phyloP scores from a whole-genome alignment of 2,888 invertebrate species.

The Chelonus formosanus region DNA sequence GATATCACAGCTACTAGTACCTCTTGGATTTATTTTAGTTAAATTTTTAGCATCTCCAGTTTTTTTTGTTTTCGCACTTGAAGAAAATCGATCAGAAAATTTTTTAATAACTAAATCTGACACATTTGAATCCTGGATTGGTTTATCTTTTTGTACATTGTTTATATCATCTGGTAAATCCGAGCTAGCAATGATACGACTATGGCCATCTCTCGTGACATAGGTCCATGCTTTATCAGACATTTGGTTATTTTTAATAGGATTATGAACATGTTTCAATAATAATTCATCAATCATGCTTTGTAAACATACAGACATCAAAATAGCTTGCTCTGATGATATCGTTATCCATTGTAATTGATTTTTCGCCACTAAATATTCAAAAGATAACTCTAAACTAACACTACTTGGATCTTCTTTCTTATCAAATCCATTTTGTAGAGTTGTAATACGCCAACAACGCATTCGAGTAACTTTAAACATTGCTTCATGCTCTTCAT shows the following conservation, averaged over 20 bases:
- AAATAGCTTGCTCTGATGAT: conserved; percentile 88
- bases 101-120: conserved; percentile 78
- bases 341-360: conserved; percentile 94
- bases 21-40: conserved; percentile 45
- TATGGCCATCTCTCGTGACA: conserved; percentile 78
- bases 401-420: conserved; percentile 52
- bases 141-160: conserved; percentile 45
- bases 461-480: conserved; percentile 96
- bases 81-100: conserved; percentile 74
- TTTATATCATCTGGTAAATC: conserved; percentile 68
- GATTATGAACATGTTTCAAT: conserved; percentile 73
- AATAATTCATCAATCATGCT: conserved; percentile 94
- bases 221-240: conserved; percentile 72
- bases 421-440: conserved; percentile 69
- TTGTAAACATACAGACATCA: conserved; percentile 95
- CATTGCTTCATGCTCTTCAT: conserved; percentile 79
- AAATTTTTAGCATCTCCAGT: conserved; percentile 61
- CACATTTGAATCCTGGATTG: conserved; percentile 38
- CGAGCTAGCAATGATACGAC: conserved; percentile 71
- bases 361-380: conserved; percentile 92
- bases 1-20: conserved; percentile 68
- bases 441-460: conserved; percentile 95
- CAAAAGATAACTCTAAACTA: conserved; percentile 86
- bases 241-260: conserved; percentile 43
- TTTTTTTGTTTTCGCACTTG: conserved; percentile 76